These are phyloP conservation scores for Ametastegia equiseti DNA, from an alignment of 2,888 invertebrate genomes.

Conservation along the genomic window DNA sequence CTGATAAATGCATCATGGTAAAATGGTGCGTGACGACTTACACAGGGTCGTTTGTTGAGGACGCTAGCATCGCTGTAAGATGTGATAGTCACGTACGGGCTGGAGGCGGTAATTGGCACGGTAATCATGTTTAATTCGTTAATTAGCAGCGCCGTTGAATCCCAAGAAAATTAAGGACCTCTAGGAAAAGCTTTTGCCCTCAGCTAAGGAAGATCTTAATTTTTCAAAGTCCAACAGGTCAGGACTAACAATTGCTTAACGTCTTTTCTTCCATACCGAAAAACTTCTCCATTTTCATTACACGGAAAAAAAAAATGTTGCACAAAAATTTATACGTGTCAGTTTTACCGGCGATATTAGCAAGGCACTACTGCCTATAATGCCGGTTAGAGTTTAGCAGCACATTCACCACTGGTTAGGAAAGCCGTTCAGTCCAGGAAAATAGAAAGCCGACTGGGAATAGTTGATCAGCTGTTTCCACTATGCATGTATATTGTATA, in stretches of 20 bases:
- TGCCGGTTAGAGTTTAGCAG: neutral
- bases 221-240: neutral
- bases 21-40: constrained; percentile 59
- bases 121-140: constrained; percentile 66
- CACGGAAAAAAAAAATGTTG: neutral
- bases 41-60: constrained; percentile 67
- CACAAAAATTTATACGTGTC: neutral
- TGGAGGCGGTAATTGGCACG: constrained; percentile 67
- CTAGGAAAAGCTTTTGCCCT: neutral
- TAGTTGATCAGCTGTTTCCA: constrained; percentile 26
- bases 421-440: constrained; percentile 2
- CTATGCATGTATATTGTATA: neutral
- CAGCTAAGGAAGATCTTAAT: neutral
- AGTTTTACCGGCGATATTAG: neutral
- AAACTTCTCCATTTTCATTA: neutral
- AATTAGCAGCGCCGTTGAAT: constrained; percentile 9
- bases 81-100: constrained; percentile 70
- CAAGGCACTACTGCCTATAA: neutral
- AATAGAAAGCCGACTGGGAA: constrained; percentile 29
- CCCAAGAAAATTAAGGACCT: neutral
- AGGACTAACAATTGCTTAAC: neutral
- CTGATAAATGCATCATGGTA: constrained; percentile 5
- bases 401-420: neutral
- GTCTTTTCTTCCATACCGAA: constrained; percentile 25
- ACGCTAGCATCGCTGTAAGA: constrained; percentile 73